A percentile compares a stretch with the other conserved stretches of the same genome.
phyloP scores from a whole-genome alignment of 2,888 invertebrate species.

The Agrypnus murinus region DNA sequence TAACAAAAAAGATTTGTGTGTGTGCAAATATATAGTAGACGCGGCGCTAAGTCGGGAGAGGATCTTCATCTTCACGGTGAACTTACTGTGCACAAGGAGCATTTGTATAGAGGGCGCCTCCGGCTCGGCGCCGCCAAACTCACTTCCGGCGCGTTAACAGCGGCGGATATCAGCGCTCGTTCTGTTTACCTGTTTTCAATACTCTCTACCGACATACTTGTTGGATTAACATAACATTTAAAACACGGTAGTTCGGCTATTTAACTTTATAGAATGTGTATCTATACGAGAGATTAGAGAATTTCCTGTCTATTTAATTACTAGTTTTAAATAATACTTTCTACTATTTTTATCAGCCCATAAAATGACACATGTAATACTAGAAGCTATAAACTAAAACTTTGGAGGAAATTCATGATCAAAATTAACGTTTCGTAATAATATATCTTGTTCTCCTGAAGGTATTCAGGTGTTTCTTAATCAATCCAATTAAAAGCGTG shows the following conservation, averaged over 20 bases:
- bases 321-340: neutral
- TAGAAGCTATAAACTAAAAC: neutral
- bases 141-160: constrained; percentile 49
- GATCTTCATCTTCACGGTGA: constrained; percentile 48
- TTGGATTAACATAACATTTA: constrained; percentile 28
- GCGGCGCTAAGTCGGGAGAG: constrained; percentile 46
- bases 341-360: neutral
- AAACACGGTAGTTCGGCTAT: constrained; percentile 23
- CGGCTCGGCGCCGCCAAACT: constrained; percentile 54
- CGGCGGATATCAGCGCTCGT: constrained; percentile 48
- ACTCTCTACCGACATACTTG: constrained; percentile 38
- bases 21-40: constrained; percentile 30
- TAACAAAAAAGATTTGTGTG: constrained; percentile 18
- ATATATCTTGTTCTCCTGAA: too few relatives aligned
- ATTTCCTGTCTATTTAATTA: constrained; percentile 22
- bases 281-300: constrained; percentile 9
- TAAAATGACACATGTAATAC: neutral
- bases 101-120: constrained; percentile 54
- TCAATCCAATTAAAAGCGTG: too few relatives aligned
- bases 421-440: too few relatives aligned
- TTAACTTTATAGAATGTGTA: too few relatives aligned
- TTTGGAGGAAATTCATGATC: too few relatives aligned
- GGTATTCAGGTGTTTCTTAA: too few relatives aligned
- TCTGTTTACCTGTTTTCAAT: constrained; percentile 52
- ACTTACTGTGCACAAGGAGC: constrained; percentile 52